Conservation (phyloP, 2,888 invertebrate genomes). For the Cephus rjabovi region DNA sequence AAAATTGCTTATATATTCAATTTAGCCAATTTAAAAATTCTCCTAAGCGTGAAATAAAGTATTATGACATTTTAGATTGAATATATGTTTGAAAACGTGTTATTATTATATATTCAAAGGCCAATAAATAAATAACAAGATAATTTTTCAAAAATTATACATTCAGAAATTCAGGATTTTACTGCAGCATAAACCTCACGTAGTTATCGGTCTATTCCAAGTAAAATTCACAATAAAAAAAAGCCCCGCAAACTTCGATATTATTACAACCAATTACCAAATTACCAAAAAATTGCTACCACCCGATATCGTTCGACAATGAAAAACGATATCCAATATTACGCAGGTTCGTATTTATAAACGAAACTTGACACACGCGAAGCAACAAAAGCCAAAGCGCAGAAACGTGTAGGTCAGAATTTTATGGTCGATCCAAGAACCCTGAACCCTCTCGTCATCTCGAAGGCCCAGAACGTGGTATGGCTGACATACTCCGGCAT, state of each 20-base stretch:
- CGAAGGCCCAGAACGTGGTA: slow-evolving; percentile 20
- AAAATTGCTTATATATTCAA: not conserved
- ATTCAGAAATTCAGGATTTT: too few species aligned
- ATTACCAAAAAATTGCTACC: not conserved
- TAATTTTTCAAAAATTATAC: not conserved
- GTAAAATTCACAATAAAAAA: not conserved
- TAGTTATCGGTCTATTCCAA: too few species aligned
- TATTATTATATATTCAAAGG: not conserved
- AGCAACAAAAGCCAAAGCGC: not conserved
- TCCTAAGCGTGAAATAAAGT: not conserved
- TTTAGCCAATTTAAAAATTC: not conserved
- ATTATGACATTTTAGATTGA: too few species aligned
- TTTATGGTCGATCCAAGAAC: slow-evolving; percentile 38
- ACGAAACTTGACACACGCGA: not conserved
- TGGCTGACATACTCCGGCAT: slow-evolving; percentile 19
- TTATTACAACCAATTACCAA: not conserved
- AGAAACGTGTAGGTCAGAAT: slow-evolving; percentile 34
- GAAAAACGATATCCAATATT: not conserved
- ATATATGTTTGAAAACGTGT: too few species aligned
- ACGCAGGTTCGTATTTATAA: not conserved
- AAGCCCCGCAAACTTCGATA: not conserved
- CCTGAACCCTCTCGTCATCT: slow-evolving; percentile 18
- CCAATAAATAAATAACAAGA: not conserved
- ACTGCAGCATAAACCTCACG: too few species aligned
- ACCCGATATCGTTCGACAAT: not conserved